Evolutionary conservation across 2,888 invertebrate species (phyloP).

Genomic region (Deladenus siricidicola): DNA sequence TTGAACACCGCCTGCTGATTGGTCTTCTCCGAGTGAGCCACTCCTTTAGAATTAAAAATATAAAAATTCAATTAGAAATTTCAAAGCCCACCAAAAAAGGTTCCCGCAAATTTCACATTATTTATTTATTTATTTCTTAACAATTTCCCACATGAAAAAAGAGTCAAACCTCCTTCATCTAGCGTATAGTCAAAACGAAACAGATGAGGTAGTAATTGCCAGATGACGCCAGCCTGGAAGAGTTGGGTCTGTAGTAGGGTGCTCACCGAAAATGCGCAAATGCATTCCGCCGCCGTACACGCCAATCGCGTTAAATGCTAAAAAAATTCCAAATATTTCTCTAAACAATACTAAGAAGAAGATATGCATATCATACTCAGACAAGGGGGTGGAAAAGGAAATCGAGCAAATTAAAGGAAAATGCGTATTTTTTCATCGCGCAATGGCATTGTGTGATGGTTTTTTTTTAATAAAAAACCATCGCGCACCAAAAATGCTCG

Average conservation of each 20-base stretch:
- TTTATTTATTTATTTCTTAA: neutral
- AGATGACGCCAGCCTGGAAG: conserved; percentile 71
- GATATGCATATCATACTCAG: no score
- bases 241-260: conserved; percentile 75
- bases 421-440: no score
- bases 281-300: conserved; percentile 80
- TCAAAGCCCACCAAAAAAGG: neutral
- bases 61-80: neutral
- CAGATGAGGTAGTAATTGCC: conserved; percentile 79
- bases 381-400: no score
- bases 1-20: conserved; percentile 78
- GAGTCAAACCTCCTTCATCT: conserved; percentile 72
- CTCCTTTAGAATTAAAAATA: conserved; percentile 33
- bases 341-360: neutral
- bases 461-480: no score
- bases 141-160: no score
- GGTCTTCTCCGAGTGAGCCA: conserved; percentile 41
- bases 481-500: no score
- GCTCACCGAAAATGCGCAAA: conserved; percentile 77
- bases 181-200: conserved; percentile 94
- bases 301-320: conserved; percentile 74
- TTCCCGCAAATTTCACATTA: neutral
- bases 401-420: no score
- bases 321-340: conserved; percentile 14
- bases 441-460: no score